Evolutionary conservation across 1,140 invertebrate genomes (phyloP), one percentile per base, ranked within the genome.

Genomic region (Drosophila gunungcola): DNA sequence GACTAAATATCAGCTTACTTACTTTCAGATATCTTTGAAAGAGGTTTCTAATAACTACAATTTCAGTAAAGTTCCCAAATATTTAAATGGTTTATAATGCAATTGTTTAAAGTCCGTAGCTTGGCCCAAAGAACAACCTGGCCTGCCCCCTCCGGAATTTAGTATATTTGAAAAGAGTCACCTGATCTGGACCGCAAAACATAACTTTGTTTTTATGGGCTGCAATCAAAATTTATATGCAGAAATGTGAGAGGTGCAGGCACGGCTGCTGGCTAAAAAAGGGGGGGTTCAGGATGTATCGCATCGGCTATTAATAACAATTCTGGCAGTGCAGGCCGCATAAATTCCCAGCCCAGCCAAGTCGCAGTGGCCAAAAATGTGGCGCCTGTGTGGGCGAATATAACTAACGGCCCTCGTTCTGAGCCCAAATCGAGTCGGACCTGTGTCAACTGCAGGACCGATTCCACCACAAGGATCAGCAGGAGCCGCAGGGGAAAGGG

Each of bases 221-320:
- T 32, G 39, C 73, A 63, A 78, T 78, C 75, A 77, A 70, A 78
- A 78, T 78, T 78, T 77, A 78, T 78, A 63, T 54, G 53, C 75
- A 29, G 51, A 27, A 69, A 69, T 36, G 54, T 61, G 43, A 58
- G 38, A 69, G 56, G 42, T 52, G 39, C 54, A 54, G 9, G 38
- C 29, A 4, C 10, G 13, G 11, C 12, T 39, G n/a, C 27, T 16
- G 27, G 32, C 10, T 10, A 13, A 65, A 48, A 10, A 25, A 4
- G 32, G 7, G 34, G 34, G 52, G 21, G 7, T 25, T 54, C 67
- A 49, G 67, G 51, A 70, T 42, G 57, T 78, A 78, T 78, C 73
- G 64, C 74, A 53, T 41, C 41, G 73, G 58, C 75, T 78, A 78
- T 78, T 78, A 78, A 78, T 78, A 78, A 78, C 53, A 77, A 78